These are phyloP conservation scores for Neuroterus valhalla DNA, from an alignment of 1,140 invertebrate genomes.

Conservation along the genomic window DNA sequence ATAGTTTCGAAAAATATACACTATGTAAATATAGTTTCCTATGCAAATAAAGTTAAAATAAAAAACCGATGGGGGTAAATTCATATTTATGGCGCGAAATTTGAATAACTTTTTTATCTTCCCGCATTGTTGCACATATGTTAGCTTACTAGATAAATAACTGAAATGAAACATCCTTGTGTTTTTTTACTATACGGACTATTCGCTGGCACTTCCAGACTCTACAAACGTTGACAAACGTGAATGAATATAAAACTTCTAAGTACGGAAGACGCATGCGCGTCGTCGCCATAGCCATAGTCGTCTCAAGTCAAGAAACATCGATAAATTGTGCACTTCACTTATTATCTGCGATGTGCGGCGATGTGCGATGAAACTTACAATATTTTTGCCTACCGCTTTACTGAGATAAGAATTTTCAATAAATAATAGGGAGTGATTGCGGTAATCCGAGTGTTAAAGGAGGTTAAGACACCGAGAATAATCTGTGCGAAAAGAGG, in stretches of 20 bases:
- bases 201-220: constrained; percentile 21
- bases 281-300: not conserved
- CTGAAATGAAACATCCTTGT: constrained; percentile 12
- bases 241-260: not conserved
- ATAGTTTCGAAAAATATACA: no score
- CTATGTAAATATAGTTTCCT: no score
- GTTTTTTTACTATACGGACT: constrained; percentile 10
- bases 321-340: not conserved
- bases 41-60: no score
- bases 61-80: no score
- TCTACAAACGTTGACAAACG: not conserved
- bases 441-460: not conserved
- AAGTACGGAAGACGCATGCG: constrained; percentile 17
- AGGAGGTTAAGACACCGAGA: not conserved
- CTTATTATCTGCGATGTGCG: no score
- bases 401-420: no score
- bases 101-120: constrained; percentile 4
- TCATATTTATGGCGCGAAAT: constrained; percentile 12
- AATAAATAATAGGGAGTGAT: not conserved
- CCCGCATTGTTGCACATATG: constrained; percentile 4
- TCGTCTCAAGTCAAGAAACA: not conserved
- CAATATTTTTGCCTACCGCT: no score
- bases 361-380: no score
- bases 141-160: constrained; percentile 7
- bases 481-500: not conserved